Percentiles rank a stretch among this genome's conserved stretches.
phyloP scores from a whole-genome alignment of 2,797 vertebrate genomes.

The Sitta carolinensis region DNA sequence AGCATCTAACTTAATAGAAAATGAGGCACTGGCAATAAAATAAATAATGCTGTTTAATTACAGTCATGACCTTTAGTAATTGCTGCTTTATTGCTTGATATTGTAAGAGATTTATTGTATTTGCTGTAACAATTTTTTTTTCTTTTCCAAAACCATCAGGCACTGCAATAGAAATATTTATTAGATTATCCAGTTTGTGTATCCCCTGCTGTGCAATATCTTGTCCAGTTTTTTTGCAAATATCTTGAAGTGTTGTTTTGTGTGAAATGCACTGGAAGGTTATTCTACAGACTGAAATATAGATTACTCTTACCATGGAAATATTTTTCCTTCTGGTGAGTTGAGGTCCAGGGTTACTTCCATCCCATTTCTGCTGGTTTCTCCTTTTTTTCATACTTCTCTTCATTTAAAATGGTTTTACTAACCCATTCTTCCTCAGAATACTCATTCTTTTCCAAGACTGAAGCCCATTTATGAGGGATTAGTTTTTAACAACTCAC shows the following conservation, averaged over 20 bases:
- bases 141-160: background rate
- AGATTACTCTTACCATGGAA: background rate
- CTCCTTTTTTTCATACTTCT: background rate
- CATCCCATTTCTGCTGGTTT: background rate
- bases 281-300: background rate
- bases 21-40: slow-evolving; percentile 5
- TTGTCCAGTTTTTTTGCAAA: background rate
- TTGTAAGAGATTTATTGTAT: slow-evolving; percentile 11
- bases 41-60: slow-evolving; percentile 58
- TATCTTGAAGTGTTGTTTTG: background rate
- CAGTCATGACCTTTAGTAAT: slow-evolving; percentile 37
- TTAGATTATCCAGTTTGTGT: background rate
- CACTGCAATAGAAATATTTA: background rate
- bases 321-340: background rate
- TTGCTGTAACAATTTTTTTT: slow-evolving; percentile 9
- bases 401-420: background rate
- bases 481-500: background rate
- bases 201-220: background rate
- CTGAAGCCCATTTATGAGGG: background rate
- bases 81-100: background rate
- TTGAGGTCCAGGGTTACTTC: background rate
- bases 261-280: background rate
- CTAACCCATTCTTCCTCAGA: background rate
- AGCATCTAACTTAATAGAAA: slow-evolving; percentile 22
- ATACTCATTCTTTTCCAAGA: background rate